Evolutionary conservation across 2,113 vertebrate genomes (phyloP), one percentile per base, ranked within the genome.

Genomic region (Dunckerocampus dactyliophorus): DNA sequence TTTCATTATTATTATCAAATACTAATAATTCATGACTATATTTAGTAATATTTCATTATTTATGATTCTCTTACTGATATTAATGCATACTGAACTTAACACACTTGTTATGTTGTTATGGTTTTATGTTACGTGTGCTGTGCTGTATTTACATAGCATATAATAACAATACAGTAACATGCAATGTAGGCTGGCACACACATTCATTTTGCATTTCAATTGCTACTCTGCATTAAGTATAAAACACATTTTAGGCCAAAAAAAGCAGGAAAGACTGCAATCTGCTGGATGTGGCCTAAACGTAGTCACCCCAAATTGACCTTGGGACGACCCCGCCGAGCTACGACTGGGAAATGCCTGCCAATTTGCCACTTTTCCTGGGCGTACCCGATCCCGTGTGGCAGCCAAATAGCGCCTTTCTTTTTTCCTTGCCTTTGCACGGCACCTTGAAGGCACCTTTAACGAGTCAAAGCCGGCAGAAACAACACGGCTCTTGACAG

Each of bases 401-500:
- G 20, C 54, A 20, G 34, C 37, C 39, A 13, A 13, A 43, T 3
- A 14, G 39, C 54, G 14, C 19, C 39, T 54, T 54, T 54, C 52
- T 28, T 54, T 54, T 54, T 52, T 39, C 12, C 37, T 39, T 39
- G 53, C 31, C 53, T 55, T 14, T 37, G 34, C 54, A 20, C 54
- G 54, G 19, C 54, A 42, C 52, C 52, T 5, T 5, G 31, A 34
- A 5, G 31, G 31, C 31, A 43, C 39, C 39, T 43, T 14, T 14
- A 8, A 34, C 31, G 4, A 34, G 31, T 34, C 22, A 13, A 17
- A 8, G 8, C 56, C 6, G 16, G 16, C 43, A 59, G 45, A 47
- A 60, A 60, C 45, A 60, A 59, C 43, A 59, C 1, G 28, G 19
- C 58, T 28, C 24, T 79, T 43, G 69, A 84, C 48, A 54, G 45